These are phyloP conservation scores for Intellagama lesueurii DNA, from an alignment of 2,797 vertebrate genomes.

Conservation along the genomic window DNA sequence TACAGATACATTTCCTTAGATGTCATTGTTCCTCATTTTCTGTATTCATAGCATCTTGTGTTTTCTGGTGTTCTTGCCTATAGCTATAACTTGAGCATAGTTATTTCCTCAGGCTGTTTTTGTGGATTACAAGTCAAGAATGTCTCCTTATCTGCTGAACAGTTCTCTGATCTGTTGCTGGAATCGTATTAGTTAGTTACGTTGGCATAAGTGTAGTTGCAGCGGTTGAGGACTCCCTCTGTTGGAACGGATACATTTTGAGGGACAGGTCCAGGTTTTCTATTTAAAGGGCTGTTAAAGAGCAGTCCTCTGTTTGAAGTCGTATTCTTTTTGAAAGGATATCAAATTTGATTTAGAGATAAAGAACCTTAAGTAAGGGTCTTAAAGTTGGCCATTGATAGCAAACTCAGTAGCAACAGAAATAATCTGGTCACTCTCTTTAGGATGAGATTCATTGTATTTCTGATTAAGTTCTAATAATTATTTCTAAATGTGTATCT, in stretches of 20 bases:
- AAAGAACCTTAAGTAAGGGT: background rate
- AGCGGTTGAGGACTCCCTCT: background rate
- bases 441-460: background rate
- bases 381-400: background rate
- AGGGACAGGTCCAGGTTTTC: background rate
- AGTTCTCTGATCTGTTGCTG: background rate
- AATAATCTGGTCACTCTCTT: background rate
- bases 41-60: background rate
- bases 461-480: background rate
- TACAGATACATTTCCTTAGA: slow-evolving; percentile 11
- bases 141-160: background rate
- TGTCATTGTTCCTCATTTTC: slow-evolving; percentile 4
- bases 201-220: no score
- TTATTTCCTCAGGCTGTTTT: background rate
- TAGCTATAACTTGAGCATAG: background rate
- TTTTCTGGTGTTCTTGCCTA: background rate
- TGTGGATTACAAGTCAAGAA: slow-evolving; percentile 13
- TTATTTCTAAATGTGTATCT: background rate
- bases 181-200: no score
- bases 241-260: no score
- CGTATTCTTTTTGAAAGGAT: no score
- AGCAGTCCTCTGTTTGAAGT: no score
- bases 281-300: background rate
- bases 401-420: no score
- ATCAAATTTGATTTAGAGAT: no score